Evolutionary conservation across 2,113 vertebrate genomes (phyloP).

Genomic region (Lynx canadensis): DNA sequence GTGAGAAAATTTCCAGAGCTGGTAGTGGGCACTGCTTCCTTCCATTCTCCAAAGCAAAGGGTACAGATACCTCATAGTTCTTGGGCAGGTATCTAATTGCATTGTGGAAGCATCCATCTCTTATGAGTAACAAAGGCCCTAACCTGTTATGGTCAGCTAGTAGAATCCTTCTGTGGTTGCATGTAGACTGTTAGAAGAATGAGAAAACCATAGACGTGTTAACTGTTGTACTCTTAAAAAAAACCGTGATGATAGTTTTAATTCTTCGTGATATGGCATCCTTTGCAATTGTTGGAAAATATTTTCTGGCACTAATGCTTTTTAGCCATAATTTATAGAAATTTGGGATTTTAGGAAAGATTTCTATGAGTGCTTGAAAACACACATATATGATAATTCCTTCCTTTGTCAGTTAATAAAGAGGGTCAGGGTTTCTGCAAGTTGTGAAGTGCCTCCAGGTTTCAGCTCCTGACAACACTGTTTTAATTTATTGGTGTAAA

Average conservation of each 20-base stretch:
- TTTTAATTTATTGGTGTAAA: neutral
- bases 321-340: slow-evolving; percentile 30
- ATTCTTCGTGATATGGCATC: neutral
- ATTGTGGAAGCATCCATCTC: neutral
- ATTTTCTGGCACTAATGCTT: neutral
- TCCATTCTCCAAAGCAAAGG: neutral
- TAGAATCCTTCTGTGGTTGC: neutral
- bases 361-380: slow-evolving; percentile 5
- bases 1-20: neutral
- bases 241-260: neutral
- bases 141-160: neutral
- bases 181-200: neutral
- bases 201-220: neutral
- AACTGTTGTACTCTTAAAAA: neutral
- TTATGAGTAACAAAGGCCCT: neutral
- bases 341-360: slow-evolving; percentile 14
- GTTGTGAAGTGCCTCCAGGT: neutral
- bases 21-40: neutral
- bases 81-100: neutral
- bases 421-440: neutral
- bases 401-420: neutral
- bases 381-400: neutral
- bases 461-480: neutral
- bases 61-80: neutral
- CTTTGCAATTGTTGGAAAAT: slow-evolving; percentile 14